phyloP scores from a whole-genome alignment of 2,888 invertebrate genomes.

The Dolomedes plantarius region DNA sequence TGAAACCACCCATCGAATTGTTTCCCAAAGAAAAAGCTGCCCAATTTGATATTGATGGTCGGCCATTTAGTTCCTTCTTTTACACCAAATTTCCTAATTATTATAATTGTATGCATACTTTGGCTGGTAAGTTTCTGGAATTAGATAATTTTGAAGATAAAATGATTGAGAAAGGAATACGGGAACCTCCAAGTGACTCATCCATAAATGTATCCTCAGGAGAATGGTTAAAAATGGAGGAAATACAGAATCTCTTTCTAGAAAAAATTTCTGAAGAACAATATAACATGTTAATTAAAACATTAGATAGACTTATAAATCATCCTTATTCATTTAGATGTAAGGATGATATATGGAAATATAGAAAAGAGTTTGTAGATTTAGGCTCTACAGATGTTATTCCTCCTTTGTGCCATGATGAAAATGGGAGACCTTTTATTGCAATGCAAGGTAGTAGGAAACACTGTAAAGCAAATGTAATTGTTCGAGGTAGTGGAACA shows the following conservation, averaged over 20 bases:
- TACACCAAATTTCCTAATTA: constrained; percentile 93
- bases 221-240: constrained; percentile 83
- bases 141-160: constrained; percentile 84
- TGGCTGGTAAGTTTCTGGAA: constrained; percentile 83
- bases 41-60: constrained; percentile 91
- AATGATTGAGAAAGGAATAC: constrained; percentile 82
- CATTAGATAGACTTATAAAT: constrained; percentile 84
- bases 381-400: constrained; percentile 33
- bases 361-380: constrained; percentile 78
- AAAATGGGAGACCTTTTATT: constrained; percentile 75
- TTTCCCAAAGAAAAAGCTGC: constrained; percentile 89
- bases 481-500: constrained; percentile 87
- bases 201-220: constrained; percentile 78
- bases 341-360: constrained; percentile 86
- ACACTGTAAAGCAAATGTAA: constrained; percentile 82
- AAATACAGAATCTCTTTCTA: constrained; percentile 82
- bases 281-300: constrained; percentile 84
- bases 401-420: constrained; percentile 75
- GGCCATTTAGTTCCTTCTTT: constrained; percentile 93
- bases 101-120: constrained; percentile 86
- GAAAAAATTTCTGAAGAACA: constrained; percentile 80
- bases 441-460: constrained; percentile 75
- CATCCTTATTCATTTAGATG: constrained; percentile 85
- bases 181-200: constrained; percentile 80
- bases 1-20: constrained; percentile 93